Percentiles rank a stretch among this genome's conserved stretches.
phyloP scores from a whole-genome alignment of 64 coral and sea anemone genomes.

The Catalaphyllia jardinei region DNA sequence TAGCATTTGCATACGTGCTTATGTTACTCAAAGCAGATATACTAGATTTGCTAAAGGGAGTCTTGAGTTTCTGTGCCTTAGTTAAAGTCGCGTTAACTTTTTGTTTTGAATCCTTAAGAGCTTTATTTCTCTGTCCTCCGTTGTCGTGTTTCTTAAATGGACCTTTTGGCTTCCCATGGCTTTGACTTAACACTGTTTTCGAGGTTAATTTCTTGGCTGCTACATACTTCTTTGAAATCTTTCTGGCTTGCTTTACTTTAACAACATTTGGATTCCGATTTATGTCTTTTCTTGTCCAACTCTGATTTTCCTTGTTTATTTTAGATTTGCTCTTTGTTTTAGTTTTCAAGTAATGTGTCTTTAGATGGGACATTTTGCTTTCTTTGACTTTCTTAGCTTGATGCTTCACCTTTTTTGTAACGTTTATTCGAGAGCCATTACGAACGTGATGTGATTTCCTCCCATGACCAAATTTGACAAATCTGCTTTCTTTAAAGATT shows the following conservation, averaged over 20 bases:
- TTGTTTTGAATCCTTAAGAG: not conserved
- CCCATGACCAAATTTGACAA: slow-evolving; percentile 18
- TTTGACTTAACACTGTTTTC: not conserved
- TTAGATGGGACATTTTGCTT: not conserved
- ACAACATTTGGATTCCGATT: not conserved
- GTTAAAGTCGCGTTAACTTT: not conserved
- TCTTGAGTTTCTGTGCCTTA: not conserved
- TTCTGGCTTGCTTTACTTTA: not conserved
- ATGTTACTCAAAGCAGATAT: not conserved
- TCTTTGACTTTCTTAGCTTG: not conserved
- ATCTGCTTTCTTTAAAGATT: slow-evolving; percentile 61
- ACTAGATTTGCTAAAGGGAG: not conserved
- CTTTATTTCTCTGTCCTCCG: not conserved
- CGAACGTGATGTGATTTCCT: slow-evolving; percentile 8
- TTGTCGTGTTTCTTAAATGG: not conserved
- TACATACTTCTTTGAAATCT: not conserved
- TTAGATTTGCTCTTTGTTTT: not conserved
- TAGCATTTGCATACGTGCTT: not conserved
- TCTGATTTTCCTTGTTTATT: not conserved
- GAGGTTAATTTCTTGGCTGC: not conserved
- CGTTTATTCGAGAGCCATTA: not conserved
- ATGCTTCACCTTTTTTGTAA: not conserved
- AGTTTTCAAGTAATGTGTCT: slow-evolving; percentile 10
- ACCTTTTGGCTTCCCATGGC: not conserved
- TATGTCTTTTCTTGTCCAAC: slow-evolving; percentile 3